Percentiles rank a stretch among this genome's conserved stretches.
Evolutionary conservation across 1,140 invertebrate species (phyloP).

Genomic region (Metaphire vulgaris): DNA sequence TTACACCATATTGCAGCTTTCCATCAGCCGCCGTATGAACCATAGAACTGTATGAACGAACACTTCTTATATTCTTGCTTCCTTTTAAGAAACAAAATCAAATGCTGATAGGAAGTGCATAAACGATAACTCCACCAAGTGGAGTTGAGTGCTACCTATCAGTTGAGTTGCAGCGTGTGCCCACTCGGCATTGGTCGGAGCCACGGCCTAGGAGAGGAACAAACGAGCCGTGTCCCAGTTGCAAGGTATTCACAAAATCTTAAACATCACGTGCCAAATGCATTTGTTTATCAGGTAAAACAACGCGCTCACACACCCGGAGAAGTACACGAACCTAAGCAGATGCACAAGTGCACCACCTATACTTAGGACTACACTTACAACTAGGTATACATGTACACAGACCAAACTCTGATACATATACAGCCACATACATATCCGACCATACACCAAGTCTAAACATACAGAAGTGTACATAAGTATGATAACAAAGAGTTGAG

Average conservation of each 20-base stretch:
- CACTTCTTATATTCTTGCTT: neutral
- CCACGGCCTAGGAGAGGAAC: neutral
- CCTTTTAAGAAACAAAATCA: neutral
- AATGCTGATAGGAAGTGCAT: neutral
- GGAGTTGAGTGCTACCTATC: neutral
- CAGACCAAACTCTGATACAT: neutral
- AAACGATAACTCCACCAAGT: neutral
- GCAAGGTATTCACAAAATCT: too few species aligned
- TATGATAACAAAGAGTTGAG: too few species aligned
- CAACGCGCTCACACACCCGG: neutral
- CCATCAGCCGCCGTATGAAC: too few species aligned
- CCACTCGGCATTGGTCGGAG: neutral
- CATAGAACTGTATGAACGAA: too few species aligned
- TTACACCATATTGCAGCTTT: too few species aligned
- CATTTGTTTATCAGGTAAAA: neutral
- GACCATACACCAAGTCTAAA: neutral
- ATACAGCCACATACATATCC: neutral
- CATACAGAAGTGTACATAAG: neutral
- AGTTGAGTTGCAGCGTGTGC: neutral
- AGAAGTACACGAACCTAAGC: neutral
- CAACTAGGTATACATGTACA: neutral
- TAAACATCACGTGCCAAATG: too few species aligned
- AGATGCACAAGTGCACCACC: neutral
- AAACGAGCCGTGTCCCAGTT: neutral
- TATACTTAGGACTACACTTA: neutral